Percentiles rank a stretch among this genome's conserved stretches.
Evolutionary conservation across 1,140 invertebrate genomes (phyloP).

Genomic region (Panulirus ornatus): DNA sequence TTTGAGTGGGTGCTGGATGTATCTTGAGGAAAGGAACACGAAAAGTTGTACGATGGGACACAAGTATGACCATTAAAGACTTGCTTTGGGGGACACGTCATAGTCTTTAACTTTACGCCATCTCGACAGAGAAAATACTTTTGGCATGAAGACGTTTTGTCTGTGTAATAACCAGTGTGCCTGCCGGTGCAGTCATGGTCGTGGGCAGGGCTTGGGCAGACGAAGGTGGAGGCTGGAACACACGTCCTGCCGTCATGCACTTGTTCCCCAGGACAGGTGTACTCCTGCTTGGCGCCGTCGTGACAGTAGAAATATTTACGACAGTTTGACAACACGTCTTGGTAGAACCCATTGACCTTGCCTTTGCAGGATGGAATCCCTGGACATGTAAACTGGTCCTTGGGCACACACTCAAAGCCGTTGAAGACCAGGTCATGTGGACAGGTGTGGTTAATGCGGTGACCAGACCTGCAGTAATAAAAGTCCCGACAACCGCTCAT

Average conservation of each 20-base stretch:
- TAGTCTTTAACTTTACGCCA: slow-evolving; percentile 25
- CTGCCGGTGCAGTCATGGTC: background rate
- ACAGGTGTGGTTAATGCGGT: slow-evolving; percentile 12
- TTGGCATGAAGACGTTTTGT: background rate
- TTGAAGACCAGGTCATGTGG: slow-evolving; percentile 10
- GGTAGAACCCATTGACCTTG: slow-evolving; percentile 23
- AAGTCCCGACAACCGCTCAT: slow-evolving; percentile 4
- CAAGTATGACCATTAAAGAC: slow-evolving; percentile 26
- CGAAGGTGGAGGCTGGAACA: slow-evolving; percentile 33
- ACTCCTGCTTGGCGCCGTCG: slow-evolving; percentile 15
- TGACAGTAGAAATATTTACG: slow-evolving; percentile 31
- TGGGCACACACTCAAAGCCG: background rate
- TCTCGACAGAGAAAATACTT: slow-evolving; percentile 18
- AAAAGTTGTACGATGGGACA: slow-evolving; percentile 14
- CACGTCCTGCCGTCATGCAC: slow-evolving; percentile 25
- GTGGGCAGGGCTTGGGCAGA: background rate
- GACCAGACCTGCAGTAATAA: slow-evolving; percentile 2
- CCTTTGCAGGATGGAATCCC: background rate
- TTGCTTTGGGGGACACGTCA: slow-evolving; percentile 1
- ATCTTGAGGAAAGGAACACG: background rate
- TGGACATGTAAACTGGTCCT: background rate
- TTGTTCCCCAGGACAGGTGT: slow-evolving; percentile 6
- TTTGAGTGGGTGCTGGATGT: background rate
- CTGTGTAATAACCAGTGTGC: background rate
- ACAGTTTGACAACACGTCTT: slow-evolving; percentile 7